Conservation (phyloP, 2,888 invertebrate species). For the Lepidocyrtinus sp. region DNA sequence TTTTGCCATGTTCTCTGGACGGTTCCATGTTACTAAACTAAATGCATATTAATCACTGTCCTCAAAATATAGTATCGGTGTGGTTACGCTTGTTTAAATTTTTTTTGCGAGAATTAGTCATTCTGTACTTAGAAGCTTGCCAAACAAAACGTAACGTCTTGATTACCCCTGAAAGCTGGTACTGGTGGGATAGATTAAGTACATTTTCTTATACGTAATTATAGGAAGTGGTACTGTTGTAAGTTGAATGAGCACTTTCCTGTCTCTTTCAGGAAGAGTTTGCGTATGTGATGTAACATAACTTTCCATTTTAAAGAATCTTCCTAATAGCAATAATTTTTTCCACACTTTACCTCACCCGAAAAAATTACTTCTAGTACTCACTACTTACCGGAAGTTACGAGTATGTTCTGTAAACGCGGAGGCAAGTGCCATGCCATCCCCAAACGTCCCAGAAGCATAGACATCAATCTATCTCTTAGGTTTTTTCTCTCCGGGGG, state of each 20-base stretch:
- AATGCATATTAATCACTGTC: not conserved
- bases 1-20: not conserved
- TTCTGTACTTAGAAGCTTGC: no score
- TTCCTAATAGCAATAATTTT: not conserved
- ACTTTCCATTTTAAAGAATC: not conserved
- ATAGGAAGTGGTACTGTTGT: not conserved
- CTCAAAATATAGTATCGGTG: no score
- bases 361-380: not conserved
- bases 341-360: not conserved
- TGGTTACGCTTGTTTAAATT: no score
- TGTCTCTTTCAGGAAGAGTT: not conserved
- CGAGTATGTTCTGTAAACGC: not conserved
- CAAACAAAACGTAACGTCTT: no score
- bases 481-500: not conserved
- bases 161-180: no score
- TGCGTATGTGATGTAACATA: not conserved
- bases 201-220: no score
- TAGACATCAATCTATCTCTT: no score
- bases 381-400: not conserved
- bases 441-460: no score
- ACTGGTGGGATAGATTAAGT: no score
- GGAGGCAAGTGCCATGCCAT: not conserved
- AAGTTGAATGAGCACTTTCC: not conserved
- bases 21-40: not conserved
- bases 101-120: no score